Evolutionary conservation across 2,797 vertebrate species (phyloP).

Genomic region (Rhynchotus rufescens): DNA sequence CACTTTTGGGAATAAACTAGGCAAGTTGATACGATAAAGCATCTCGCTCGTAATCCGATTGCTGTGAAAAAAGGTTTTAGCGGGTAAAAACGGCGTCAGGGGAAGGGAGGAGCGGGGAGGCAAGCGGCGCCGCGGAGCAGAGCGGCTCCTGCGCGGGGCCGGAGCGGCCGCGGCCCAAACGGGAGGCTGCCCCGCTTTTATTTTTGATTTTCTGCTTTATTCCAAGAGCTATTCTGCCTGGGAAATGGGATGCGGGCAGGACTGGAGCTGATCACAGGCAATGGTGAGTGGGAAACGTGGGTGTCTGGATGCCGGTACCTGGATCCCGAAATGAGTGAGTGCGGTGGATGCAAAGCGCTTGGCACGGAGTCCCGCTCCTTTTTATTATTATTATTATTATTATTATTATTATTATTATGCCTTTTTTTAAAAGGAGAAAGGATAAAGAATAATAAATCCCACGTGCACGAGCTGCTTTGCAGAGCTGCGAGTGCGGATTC

Average conservation of each 20-base stretch:
- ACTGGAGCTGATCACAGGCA: neutral
- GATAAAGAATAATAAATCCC: neutral
- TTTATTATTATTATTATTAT: rapidly evolving
- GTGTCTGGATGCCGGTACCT: neutral
- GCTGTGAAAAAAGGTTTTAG: neutral
- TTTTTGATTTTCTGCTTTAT: neutral
- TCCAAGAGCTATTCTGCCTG: neutral
- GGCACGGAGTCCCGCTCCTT: neutral
- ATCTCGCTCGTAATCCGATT: rapidly evolving
- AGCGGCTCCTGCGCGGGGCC: neutral
- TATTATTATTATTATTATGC: rapidly evolving
- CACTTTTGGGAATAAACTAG: neutral
- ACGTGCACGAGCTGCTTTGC: neutral
- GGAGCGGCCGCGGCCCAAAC: neutral
- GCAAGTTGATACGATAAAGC: neutral
- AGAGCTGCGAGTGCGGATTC: neutral
- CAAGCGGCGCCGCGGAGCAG: neutral
- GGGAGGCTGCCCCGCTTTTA: neutral
- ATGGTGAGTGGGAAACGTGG: neutral
- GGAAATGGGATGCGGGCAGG: neutral
- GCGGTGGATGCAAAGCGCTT: rapidly evolving
- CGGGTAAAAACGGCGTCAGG: neutral
- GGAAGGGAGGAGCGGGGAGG: neutral
- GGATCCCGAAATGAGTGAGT: neutral
- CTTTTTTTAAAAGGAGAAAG: neutral